Percentiles rank a stretch among this genome's conserved stretches.
Evolutionary conservation across 2,888 invertebrate genomes (phyloP).

Genomic region (Phortica okadai): DNA sequence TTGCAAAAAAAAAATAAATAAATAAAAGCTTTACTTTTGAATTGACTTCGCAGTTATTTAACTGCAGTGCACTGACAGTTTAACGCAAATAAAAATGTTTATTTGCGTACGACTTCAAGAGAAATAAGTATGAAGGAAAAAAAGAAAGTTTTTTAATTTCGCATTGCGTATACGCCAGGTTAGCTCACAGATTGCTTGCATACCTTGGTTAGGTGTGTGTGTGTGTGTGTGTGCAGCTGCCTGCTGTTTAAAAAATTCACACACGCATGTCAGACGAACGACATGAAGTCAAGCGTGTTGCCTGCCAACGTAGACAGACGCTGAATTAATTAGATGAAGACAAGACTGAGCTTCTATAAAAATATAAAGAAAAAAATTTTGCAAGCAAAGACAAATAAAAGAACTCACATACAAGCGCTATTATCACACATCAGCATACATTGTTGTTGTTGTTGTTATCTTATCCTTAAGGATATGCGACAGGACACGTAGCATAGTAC

Average conservation of each 20-base stretch:
- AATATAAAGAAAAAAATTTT: conserved; percentile 1
- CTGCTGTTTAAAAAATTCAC: conserved; percentile 63
- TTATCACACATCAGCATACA: conserved; percentile 68
- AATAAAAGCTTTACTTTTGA: conserved; percentile 9
- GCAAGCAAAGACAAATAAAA: conserved; percentile 33
- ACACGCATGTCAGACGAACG: conserved; percentile 56
- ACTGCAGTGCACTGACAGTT: neutral
- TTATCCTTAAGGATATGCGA: conserved; percentile 73
- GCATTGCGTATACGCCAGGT: conserved; percentile 40
- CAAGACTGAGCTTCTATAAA: conserved; percentile 36
- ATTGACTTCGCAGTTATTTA: conserved; percentile 35
- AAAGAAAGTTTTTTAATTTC: conserved; percentile 66
- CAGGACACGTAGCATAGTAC: conserved; percentile 66
- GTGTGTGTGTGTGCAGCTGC: conserved; percentile 55
- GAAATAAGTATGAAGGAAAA: neutral
- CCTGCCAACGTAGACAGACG: conserved; percentile 51
- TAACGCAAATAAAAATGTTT: conserved; percentile 64
- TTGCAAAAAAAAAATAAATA: conserved; percentile 31
- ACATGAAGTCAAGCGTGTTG: conserved; percentile 21
- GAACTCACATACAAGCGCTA: conserved; percentile 49
- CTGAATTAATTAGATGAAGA: conserved; percentile 73
- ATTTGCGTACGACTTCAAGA: conserved; percentile 47
- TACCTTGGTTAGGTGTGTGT: conserved; percentile 2
- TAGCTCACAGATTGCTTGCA: neutral
- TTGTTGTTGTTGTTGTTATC: conserved; percentile 51